A percentile compares a stretch with the other conserved stretches of the same genome.
Conservation (phyloP, 1,140 invertebrate genomes). For the Mizuhopecten yessoensis region DNA sequence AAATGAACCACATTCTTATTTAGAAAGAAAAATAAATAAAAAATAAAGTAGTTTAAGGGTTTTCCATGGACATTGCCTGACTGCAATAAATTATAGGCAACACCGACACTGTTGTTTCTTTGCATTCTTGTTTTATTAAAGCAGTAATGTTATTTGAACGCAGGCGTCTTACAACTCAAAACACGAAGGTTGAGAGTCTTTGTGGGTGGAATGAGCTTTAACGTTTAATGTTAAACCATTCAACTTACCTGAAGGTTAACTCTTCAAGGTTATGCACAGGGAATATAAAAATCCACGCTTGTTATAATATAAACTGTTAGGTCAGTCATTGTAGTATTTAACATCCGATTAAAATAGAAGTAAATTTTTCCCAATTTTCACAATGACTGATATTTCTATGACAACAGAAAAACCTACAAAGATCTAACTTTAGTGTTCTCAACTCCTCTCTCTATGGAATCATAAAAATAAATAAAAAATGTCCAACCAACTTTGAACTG, state of each 20-base stretch:
- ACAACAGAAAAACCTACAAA: too few relatives aligned
- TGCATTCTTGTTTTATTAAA: background rate
- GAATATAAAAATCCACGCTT: constrained; percentile 39
- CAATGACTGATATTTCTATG: too few relatives aligned
- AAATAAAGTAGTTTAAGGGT: background rate
- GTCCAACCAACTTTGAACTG: too few relatives aligned
- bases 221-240: background rate
- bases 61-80: background rate
- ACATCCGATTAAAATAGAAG: background rate
- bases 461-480: too few relatives aligned
- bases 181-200: background rate
- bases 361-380: too few relatives aligned
- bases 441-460: too few relatives aligned
- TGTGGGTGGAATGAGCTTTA: background rate
- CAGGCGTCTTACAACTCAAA: background rate
- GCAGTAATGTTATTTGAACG: background rate
- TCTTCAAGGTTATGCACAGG: constrained; percentile 23
- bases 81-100: background rate
- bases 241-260: background rate
- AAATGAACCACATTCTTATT: background rate
- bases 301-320: background rate
- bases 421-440: too few relatives aligned
- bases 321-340: background rate
- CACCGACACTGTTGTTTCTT: background rate
- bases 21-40: background rate